phyloP scores from a whole-genome alignment of 1,140 invertebrate species.

The Neodiprion virginianus region DNA sequence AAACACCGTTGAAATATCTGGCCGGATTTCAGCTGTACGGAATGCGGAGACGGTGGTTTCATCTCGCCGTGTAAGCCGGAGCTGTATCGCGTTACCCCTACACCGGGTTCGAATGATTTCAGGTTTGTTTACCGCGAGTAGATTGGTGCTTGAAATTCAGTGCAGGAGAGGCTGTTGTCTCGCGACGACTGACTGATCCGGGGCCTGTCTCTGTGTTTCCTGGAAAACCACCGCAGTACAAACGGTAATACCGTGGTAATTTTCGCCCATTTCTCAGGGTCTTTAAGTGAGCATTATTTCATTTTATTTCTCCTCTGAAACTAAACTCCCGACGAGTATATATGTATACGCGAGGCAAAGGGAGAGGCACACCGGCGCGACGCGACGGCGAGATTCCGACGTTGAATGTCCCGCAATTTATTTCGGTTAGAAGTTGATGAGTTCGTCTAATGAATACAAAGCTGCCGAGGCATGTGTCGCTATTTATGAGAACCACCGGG shows the following conservation, averaged over 20 bases:
- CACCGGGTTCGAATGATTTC: no score
- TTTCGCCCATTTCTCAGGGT: neutral
- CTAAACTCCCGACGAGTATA: neutral
- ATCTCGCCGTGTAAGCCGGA: no score
- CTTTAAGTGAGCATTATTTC: neutral
- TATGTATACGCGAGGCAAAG: neutral
- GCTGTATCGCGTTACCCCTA: no score
- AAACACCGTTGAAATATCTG: constrained; percentile 19
- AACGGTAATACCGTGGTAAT: neutral
- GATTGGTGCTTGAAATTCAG: no score
- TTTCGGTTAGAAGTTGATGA: constrained; percentile 45
- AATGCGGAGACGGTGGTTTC: no score
- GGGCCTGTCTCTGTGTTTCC: no score
- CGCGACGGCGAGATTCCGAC: neutral
- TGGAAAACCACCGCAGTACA: no score
- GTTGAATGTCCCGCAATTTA: constrained; percentile 35
- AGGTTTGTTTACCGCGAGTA: no score
- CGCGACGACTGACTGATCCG: no score
- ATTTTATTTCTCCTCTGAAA: neutral
- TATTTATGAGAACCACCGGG: constrained; percentile 19
- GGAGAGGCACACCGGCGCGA: neutral
- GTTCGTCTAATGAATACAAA: constrained; percentile 48
- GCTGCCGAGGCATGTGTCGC: constrained; percentile 23
- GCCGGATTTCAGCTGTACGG: no score
- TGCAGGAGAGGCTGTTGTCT: no score